These are phyloP conservation scores for Microctonus brassicae DNA, from an alignment of 2,888 invertebrate species.

Conservation along the genomic window DNA sequence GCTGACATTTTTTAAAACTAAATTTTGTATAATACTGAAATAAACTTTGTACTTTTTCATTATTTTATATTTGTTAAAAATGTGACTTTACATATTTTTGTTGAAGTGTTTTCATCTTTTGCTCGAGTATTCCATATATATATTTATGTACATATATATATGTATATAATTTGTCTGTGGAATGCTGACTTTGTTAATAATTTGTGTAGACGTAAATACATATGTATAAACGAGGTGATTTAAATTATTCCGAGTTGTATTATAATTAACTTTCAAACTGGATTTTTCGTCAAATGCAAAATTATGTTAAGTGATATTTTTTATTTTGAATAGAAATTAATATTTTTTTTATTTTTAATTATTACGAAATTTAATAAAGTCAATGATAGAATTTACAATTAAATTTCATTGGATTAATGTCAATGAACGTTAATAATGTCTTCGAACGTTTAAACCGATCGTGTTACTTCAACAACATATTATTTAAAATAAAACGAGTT, in stretches of 20 bases:
- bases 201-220: too few relatives aligned
- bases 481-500: conserved; percentile 15
- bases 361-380: background rate
- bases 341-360: background rate
- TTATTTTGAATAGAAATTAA: too few relatives aligned
- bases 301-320: background rate
- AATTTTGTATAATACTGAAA: too few relatives aligned
- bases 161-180: too few relatives aligned
- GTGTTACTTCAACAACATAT: conserved; percentile 1
- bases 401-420: conserved; percentile 18
- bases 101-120: too few relatives aligned
- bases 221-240: background rate
- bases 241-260: background rate
- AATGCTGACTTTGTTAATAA: too few relatives aligned
- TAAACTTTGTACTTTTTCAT: too few relatives aligned
- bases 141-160: too few relatives aligned
- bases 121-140: too few relatives aligned
- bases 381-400: background rate
- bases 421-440: conserved; percentile 30
- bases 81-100: too few relatives aligned
- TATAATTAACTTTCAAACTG: background rate
- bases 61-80: too few relatives aligned
- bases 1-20: too few relatives aligned
- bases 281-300: background rate
- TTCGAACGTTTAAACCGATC: conserved; percentile 20